Percentiles rank a stretch among this genome's conserved stretches.
These are phyloP conservation scores for Himantopus leucocephalus DNA, from an alignment of 2,113 vertebrate species.

Conservation along the genomic window DNA sequence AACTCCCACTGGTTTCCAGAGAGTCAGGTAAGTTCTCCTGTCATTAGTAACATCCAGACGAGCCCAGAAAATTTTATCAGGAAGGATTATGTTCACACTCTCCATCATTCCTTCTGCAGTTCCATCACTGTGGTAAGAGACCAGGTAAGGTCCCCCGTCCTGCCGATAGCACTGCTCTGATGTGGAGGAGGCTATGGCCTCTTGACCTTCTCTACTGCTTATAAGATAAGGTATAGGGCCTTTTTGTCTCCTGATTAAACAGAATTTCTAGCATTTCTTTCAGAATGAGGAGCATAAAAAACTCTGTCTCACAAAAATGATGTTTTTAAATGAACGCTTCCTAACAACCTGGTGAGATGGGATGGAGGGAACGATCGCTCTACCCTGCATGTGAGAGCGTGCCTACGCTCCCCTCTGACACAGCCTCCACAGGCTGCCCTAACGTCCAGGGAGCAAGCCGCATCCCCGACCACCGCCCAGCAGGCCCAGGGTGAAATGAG, in stretches of 20 bases:
- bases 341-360: neutral
- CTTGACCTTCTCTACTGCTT: neutral
- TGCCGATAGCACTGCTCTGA: neutral
- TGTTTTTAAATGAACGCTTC: neutral
- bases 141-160: neutral
- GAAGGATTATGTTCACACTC: neutral
- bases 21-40: neutral
- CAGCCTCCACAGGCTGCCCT: neutral
- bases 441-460: neutral
- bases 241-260: neutral
- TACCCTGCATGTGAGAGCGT: rapidly evolving
- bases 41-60: neutral
- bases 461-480: rapidly evolving
- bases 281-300: neutral
- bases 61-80: neutral
- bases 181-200: neutral
- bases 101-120: neutral
- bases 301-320: neutral
- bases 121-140: neutral
- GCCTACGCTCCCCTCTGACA: neutral
- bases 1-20: neutral
- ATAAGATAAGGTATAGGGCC: neutral
- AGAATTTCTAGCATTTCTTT: neutral
- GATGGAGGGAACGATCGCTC: neutral
- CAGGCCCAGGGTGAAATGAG: neutral